A percentile compares a stretch with the other conserved stretches of the same genome.
Conservation (phyloP, 2,797 vertebrate genomes). For the Chiroxiphia lanceolata region DNA sequence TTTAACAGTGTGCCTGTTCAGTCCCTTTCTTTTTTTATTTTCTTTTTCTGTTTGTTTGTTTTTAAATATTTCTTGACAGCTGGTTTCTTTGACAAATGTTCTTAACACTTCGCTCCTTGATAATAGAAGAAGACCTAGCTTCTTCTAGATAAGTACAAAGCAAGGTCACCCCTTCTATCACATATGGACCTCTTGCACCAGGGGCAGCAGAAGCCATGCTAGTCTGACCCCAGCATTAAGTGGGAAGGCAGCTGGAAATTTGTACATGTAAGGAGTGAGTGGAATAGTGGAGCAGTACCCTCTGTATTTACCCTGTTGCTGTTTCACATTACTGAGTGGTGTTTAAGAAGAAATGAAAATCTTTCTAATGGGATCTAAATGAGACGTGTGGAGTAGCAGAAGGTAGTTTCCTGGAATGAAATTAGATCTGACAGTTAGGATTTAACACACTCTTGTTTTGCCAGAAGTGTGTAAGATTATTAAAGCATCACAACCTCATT, state of each 20-base stretch:
- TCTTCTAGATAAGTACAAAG: background rate
- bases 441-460: conserved; percentile 4
- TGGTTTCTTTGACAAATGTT: conserved; percentile 17
- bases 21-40: background rate
- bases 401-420: background rate
- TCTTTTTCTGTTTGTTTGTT: background rate
- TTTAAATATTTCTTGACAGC: conserved; percentile 30
- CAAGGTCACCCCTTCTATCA: background rate
- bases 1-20: background rate
- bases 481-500: background rate
- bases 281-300: background rate
- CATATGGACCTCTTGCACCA: background rate
- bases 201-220: background rate
- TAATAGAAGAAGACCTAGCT: background rate
- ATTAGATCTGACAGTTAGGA: background rate
- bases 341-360: background rate
- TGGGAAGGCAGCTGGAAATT: background rate
- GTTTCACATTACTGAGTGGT: background rate
- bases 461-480: conserved; percentile 7
- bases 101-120: background rate
- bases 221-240: background rate
- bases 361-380: background rate
- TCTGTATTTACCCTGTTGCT: background rate
- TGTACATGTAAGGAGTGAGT: background rate
- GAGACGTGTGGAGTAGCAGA: background rate